phyloP scores from a whole-genome alignment of 2,113 vertebrate species.

The Hemicordylus capensis region DNA sequence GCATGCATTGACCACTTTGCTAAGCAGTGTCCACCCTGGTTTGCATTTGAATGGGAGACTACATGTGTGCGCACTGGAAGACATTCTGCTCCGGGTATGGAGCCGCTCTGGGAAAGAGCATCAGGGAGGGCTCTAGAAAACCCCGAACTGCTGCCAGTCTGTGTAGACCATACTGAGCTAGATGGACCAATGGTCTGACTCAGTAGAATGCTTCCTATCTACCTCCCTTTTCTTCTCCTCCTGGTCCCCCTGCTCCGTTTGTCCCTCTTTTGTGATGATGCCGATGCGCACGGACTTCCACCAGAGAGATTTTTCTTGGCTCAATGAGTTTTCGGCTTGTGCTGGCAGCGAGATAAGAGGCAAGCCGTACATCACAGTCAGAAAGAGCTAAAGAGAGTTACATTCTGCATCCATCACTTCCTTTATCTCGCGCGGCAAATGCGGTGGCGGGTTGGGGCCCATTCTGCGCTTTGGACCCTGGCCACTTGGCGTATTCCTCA shows the following conservation, averaged over 20 bases:
- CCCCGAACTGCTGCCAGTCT: too few relatives aligned
- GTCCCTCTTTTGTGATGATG: background rate
- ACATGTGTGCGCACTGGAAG: too few relatives aligned
- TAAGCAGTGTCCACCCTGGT: too few relatives aligned
- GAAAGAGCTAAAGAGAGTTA: conserved; percentile 36
- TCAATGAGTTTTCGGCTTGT: fast-evolving
- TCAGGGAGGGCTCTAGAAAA: too few relatives aligned
- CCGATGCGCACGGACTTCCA: background rate
- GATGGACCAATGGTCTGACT: too few relatives aligned
- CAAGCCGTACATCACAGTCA: conserved; percentile 40
- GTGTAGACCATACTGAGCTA: too few relatives aligned
- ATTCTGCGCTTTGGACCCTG: fast-evolving
- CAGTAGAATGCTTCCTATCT: too few relatives aligned
- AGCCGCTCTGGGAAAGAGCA: too few relatives aligned
- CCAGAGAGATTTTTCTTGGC: background rate
- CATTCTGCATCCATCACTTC: background rate
- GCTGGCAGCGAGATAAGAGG: conserved; percentile 27
- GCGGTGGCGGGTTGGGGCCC: conserved; percentile 22
- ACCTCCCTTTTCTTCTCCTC: background rate
- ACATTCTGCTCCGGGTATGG: too few relatives aligned
- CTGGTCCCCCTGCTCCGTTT: fast-evolving
- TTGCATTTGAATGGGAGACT: too few relatives aligned
- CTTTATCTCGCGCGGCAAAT: conserved; percentile 22
- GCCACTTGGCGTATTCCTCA: background rate
- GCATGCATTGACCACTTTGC: too few relatives aligned